Conservation (phyloP, 1,140 invertebrate species). For the Tetramorium parvispinum region DNA sequence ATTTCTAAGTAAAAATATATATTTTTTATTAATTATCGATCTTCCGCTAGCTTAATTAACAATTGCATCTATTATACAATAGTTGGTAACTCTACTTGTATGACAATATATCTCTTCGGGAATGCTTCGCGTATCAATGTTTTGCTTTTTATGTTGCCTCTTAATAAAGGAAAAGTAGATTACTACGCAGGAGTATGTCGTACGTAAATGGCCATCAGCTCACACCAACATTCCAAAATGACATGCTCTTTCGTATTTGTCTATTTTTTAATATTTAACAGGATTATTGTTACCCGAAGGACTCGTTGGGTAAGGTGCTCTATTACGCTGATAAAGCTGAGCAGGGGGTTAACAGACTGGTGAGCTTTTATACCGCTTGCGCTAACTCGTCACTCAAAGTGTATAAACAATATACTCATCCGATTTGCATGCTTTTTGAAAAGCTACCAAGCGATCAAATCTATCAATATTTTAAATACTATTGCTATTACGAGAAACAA, state of each 20-base stretch:
- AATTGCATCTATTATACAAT: neutral
- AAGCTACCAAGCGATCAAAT: slow-evolving; percentile 31
- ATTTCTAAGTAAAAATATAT: neutral
- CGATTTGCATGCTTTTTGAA: slow-evolving; percentile 69
- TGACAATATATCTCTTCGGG: slow-evolving; percentile 18
- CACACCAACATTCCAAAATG: slow-evolving; percentile 57
- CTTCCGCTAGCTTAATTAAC: slow-evolving; percentile 39
- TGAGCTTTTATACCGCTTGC: slow-evolving; percentile 82
- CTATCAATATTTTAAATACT: slow-evolving; percentile 13
- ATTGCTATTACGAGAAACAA: neutral
- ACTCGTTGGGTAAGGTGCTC: slow-evolving; percentile 84
- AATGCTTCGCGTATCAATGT: slow-evolving; percentile 56
- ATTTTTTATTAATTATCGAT: neutral
- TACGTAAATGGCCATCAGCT: slow-evolving; percentile 48
- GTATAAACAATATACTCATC: slow-evolving; percentile 56
- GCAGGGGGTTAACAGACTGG: slow-evolving; percentile 79
- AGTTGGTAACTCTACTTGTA: slow-evolving; percentile 45
- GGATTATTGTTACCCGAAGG: slow-evolving; percentile 83
- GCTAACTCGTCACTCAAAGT: slow-evolving; percentile 67
- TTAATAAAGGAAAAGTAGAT: slow-evolving; percentile 57
- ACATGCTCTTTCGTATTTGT: slow-evolving; percentile 68
- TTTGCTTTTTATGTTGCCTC: slow-evolving; percentile 66
- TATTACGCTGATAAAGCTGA: slow-evolving; percentile 84
- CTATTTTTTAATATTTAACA: slow-evolving; percentile 82
- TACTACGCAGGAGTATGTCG: slow-evolving; percentile 40